Conservation (phyloP, 2,888 invertebrate species). For the Luffia ferchaultella region DNA sequence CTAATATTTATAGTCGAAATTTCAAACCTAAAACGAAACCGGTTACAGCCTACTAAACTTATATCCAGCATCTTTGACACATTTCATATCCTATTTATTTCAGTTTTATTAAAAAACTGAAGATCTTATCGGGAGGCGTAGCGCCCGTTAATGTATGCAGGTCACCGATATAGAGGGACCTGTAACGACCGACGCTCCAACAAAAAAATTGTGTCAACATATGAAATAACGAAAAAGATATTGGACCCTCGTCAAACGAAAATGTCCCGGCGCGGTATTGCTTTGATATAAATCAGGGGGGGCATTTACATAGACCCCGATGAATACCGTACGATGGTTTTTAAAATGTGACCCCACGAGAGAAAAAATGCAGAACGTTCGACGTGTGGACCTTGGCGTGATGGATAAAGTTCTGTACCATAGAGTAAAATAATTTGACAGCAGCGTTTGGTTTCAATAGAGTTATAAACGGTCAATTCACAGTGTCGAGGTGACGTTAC, state of each 20-base stretch:
- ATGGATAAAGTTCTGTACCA: no score
- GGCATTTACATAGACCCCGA: background rate
- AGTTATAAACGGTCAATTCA: no score
- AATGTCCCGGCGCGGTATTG: background rate
- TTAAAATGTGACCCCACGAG: no score
- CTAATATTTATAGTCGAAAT: background rate
- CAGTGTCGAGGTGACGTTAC: no score
- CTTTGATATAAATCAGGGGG: background rate
- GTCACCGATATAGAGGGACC: constrained; percentile 2
- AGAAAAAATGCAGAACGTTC: no score
- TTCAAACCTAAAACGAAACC: background rate
- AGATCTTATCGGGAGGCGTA: background rate
- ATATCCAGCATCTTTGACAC: background rate
- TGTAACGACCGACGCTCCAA: background rate
- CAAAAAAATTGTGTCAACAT: background rate
- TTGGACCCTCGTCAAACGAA: background rate
- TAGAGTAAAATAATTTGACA: no score
- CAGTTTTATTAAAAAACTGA: background rate
- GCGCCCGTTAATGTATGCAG: constrained; percentile 5
- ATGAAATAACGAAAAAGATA: background rate
- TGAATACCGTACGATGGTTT: background rate
- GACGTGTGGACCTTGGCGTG: no score
- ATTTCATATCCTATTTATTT: background rate
- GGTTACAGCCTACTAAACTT: background rate
- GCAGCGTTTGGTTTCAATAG: no score